Base-by-base conservation (phyloP, 2,113 vertebrate species). In the Xenopus laevis region DNA sequence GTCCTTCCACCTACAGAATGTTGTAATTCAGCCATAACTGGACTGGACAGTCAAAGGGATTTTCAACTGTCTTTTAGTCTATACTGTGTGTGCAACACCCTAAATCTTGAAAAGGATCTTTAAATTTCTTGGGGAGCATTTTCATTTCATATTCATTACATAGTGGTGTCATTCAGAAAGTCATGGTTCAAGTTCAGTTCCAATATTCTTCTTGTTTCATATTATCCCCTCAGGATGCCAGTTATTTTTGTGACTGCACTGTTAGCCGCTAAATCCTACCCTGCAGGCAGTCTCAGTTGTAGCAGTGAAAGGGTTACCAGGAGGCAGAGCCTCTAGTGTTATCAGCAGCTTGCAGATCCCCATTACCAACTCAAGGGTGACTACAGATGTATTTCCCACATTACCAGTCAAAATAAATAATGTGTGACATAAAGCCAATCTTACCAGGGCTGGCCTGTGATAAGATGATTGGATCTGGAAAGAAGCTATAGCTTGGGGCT, bases 281-380 rank as follows among this genome's bases (percentile, higher is more conserved):
- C 53, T 27, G 57, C 30, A n/a, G 57, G 50, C 72, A 67, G 17
- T 40, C 18, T 12, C 61, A 66, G 63, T 11, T 45, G 18, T 16
- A 45, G 53, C 17, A 27, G 11, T 13, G 52, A 58, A 57, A 1
- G 74, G 44, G 68, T 68, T 65, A 50, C 21, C 52, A 65, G 11
- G 30, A 65, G 44, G 20, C 73, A 33, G 58, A 69, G 57, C 45
- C 62, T 46, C 44, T 64, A 62, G 13, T 61, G 59, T 75, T 78
- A 69, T 80, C 77, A 75, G 58, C 69, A 68, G 23, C 65, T 63
- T 66, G 72, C 79, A 80, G 79, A 65, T 69, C 74, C 63, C 65
- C 65, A 46, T 33, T 69, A 68, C 65, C 71, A 71, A 65, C 71
- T 69, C 71, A 69, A 65, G 72, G 53, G 61, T 46, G 72, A 50